Evolutionary conservation across 2,113 vertebrate genomes (phyloP).

Genomic region (Nasalis larvatus): DNA sequence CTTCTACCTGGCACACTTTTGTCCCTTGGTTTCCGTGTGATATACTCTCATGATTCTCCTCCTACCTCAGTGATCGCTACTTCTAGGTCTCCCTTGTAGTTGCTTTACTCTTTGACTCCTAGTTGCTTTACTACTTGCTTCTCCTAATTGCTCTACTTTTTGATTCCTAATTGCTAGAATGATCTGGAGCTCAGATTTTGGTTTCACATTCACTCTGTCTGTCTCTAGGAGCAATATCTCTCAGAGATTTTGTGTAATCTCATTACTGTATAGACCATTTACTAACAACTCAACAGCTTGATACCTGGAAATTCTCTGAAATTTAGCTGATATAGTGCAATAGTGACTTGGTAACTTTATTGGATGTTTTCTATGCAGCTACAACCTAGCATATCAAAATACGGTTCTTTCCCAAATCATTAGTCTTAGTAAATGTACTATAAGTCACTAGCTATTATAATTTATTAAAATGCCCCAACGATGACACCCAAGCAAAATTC

Average conservation of each 20-base stretch:
- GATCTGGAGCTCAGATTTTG: background rate
- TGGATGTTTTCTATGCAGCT: background rate
- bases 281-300: background rate
- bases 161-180: background rate
- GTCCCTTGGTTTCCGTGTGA: background rate
- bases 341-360: background rate
- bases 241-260: background rate
- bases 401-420: background rate
- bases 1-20: background rate
- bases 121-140: background rate
- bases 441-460: background rate
- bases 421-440: background rate
- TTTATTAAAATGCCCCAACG: background rate
- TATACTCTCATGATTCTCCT: fast-evolving
- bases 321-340: background rate
- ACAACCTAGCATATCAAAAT: background rate
- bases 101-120: background rate
- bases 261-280: background rate
- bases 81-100: background rate
- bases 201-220: background rate
- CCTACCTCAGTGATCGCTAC: background rate
- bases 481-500: background rate
- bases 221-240: background rate
- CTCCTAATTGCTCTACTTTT: no score
- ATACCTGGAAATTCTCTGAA: background rate